These are phyloP conservation scores for Andrena flavipes DNA, from an alignment of 2,888 invertebrate genomes.

Conservation along the genomic window DNA sequence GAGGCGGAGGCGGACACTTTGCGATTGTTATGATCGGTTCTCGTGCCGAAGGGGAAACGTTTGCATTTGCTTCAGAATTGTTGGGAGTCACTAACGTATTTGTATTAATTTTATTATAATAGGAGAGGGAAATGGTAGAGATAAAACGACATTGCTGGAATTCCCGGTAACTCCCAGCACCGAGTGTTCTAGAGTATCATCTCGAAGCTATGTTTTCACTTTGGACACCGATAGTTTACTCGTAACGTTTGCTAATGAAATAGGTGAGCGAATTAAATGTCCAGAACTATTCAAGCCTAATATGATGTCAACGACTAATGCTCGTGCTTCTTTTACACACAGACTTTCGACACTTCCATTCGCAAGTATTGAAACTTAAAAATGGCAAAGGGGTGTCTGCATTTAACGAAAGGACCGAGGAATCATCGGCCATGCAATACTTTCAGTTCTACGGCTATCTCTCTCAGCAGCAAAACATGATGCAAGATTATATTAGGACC, in stretches of 20 bases:
- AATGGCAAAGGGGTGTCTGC: constrained; percentile 92
- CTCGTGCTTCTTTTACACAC: constrained; percentile 50
- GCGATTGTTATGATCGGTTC: too few species aligned
- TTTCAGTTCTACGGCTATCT: constrained; percentile 99
- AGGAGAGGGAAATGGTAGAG: constrained; percentile 77
- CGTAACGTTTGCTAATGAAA: constrained; percentile 89
- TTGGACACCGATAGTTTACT: constrained; percentile 90
- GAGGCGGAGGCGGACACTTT: too few species aligned
- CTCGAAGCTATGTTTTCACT: constrained; percentile 90
- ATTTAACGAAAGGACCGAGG: constrained; percentile 98
- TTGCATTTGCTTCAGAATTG: too few species aligned
- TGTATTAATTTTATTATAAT: constrained; percentile 39
- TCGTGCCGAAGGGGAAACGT: too few species aligned
- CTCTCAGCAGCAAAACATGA: constrained; percentile 99
- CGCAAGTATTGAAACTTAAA: constrained; percentile 90
- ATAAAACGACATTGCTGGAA: constrained; percentile 86
- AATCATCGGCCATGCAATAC: constrained; percentile 99
- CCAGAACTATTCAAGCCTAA: not conserved
- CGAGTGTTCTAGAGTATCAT: constrained; percentile 90
- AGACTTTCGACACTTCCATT: constrained; percentile 92
- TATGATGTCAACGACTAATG: not conserved
- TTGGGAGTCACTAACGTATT: not conserved
- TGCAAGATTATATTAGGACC: constrained; percentile 99
- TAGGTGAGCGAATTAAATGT: constrained; percentile 80
- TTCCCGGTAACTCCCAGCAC: constrained; percentile 90